Conservation (phyloP, 2,797 vertebrate species). For the Sciaenops ocellatus region DNA sequence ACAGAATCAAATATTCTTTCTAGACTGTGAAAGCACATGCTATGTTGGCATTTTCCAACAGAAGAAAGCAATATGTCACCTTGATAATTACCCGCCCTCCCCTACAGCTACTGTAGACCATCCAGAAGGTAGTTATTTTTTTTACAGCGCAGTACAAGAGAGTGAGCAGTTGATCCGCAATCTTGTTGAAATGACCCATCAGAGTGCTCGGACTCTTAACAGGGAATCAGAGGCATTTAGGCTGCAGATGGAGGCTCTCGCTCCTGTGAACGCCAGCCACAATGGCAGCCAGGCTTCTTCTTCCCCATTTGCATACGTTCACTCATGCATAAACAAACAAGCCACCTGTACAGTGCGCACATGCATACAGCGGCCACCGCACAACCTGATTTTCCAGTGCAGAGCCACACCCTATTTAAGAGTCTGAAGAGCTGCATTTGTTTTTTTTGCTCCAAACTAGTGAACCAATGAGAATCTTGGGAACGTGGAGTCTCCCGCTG, state of each 20-base stretch:
- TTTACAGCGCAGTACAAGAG: slow-evolving; percentile 27
- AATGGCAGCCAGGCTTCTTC: slow-evolving; percentile 14
- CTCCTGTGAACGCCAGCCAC: slow-evolving; percentile 41
- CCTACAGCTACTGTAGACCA: slow-evolving; percentile 25
- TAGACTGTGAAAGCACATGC: not conserved
- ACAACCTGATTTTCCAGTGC: slow-evolving; percentile 12
- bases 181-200: slow-evolving; percentile 52
- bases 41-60: not conserved
- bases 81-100: slow-evolving; percentile 16
- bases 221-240: slow-evolving; percentile 41
- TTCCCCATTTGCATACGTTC: slow-evolving; percentile 61
- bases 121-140: slow-evolving; percentile 45
- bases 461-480: slow-evolving; percentile 54
- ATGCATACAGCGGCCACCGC: slow-evolving; percentile 2
- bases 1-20: not conserved
- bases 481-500: slow-evolving; percentile 55
- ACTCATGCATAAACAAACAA: slow-evolving; percentile 61
- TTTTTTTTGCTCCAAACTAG: slow-evolving; percentile 37
- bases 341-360: slow-evolving; percentile 58
- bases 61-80: slow-evolving; percentile 29
- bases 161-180: slow-evolving; percentile 48
- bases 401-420: slow-evolving; percentile 14
- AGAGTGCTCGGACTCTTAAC: slow-evolving; percentile 48
- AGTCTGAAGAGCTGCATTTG: not conserved
- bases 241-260: slow-evolving; percentile 47